Evolutionary conservation across 2,797 vertebrate genomes (phyloP), one percentile per base, ranked within the genome.

Genomic region (Platalea minor): DNA sequence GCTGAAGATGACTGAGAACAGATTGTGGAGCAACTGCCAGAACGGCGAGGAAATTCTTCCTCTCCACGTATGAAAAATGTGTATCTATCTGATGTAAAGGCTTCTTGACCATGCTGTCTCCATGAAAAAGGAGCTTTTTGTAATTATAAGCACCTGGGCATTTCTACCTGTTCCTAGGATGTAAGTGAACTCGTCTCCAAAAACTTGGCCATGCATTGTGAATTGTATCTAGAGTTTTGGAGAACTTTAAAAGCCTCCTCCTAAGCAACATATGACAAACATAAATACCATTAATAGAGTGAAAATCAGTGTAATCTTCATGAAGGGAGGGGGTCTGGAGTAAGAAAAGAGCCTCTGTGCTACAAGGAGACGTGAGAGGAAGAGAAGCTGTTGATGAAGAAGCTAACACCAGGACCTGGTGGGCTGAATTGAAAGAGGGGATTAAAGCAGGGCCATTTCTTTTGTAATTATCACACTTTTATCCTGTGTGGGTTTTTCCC

Each of bases 1-100:
- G 72, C 75, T 88, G 87, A 85, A 72, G 61, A 50, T 19, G 35
- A 56, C 56, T 77, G 92, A 87, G 82, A 94, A 72, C 84, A 96
- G 57, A 76, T 59, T 85, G 64, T 48, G 37, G n/a, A 93, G 61
- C 64, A 54, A 76, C 54, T 77, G 80, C 79, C 84, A 70, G 60
- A 91, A 83, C 0, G 0, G 54, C 2, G 4, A 82, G 69, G 69
- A 85, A 94, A 73, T 91, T 70, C 17, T 60, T 92, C 76, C 23
- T 88, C 45, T 33, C 41, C 39, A 2, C 2, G 0, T 51, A 57
- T 46, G 39, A 69, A 88, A 68, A 76, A 79, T 5, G 12, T 43
- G 16, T 75, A 11, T 54, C 46, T 75, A 11, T 54, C 46, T 67
- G 78, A 69, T 70, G 9, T 33, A 61, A 56, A 14, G 11, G 19